Percentiles rank a stretch among this genome's conserved stretches.
phyloP scores from a whole-genome alignment of 2,797 vertebrate genomes.

The Antennarius maculatus region DNA sequence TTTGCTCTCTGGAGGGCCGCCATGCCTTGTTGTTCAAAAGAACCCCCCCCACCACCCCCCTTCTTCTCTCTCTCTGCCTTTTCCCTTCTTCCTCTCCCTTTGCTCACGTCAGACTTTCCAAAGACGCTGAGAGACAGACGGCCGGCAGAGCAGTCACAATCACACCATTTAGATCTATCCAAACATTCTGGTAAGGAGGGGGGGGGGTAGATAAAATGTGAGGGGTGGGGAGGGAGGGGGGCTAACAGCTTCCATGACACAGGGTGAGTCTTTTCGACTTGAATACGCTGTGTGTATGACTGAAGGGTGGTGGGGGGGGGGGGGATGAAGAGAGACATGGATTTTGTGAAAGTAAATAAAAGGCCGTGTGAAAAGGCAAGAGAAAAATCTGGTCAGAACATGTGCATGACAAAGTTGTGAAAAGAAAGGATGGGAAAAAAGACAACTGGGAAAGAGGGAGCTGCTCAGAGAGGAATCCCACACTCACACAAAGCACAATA shows the following conservation, averaged over 20 bases:
- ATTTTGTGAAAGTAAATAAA: constrained; percentile 35
- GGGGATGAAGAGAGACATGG: constrained; percentile 38
- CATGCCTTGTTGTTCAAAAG: constrained; percentile 86
- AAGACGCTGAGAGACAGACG: constrained; percentile 74
- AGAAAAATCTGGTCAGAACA: constrained; percentile 39
- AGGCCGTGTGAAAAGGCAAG: constrained; percentile 65
- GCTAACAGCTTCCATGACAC: constrained; percentile 67
- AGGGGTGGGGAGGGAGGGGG: constrained; percentile 12
- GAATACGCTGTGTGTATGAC: constrained; percentile 59
- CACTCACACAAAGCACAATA: not conserved
- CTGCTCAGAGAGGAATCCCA: constrained; percentile 12
- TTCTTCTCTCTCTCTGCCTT: constrained; percentile 42
- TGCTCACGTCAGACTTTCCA: constrained; percentile 86
- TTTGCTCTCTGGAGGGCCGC: constrained; percentile 78
- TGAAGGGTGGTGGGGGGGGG: constrained; percentile 46
- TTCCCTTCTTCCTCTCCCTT: constrained; percentile 68
- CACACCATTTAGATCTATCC: constrained; percentile 84
- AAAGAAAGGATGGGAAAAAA: constrained; percentile 37
- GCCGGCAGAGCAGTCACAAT: constrained; percentile 79
- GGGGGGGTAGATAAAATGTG: constrained; percentile 55
- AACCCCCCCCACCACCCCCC: constrained; percentile 76
- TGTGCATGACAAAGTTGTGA: constrained; percentile 28
- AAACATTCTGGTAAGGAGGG: constrained; percentile 70
- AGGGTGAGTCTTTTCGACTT: constrained; percentile 63
- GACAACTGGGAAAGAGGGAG: constrained; percentile 45